Evolutionary conservation across 2,113 vertebrate genomes (phyloP).

Genomic region (Chinchilla lanigera): DNA sequence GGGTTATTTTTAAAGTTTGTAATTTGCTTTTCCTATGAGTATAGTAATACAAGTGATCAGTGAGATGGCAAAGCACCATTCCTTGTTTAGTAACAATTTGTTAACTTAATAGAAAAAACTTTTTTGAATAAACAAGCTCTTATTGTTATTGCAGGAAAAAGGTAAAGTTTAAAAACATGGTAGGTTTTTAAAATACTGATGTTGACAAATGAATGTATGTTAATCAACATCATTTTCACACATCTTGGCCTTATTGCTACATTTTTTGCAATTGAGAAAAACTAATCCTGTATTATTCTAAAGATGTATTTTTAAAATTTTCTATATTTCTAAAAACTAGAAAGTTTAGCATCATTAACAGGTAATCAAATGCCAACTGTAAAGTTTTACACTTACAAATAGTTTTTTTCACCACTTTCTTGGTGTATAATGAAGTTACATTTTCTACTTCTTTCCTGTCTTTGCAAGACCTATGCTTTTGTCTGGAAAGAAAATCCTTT

Average conservation of each 20-base stretch:
- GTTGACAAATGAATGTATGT: background rate
- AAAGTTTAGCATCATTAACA: constrained; percentile 14
- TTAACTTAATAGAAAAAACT: background rate
- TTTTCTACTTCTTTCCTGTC: background rate
- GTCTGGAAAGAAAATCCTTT: background rate
- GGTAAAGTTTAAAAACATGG: background rate
- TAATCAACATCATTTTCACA: background rate
- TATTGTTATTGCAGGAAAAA: constrained; percentile 14
- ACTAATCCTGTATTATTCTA: background rate
- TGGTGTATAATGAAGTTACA: background rate
- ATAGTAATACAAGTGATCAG: background rate
- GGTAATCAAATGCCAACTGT: background rate
- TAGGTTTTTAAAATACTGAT: background rate
- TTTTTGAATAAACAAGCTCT: background rate
- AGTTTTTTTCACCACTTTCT: background rate
- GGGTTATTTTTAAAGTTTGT: background rate
- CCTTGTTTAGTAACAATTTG: background rate
- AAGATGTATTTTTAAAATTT: background rate
- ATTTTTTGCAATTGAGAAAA: constrained; percentile 1
- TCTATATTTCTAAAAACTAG: background rate
- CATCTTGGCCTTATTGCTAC: background rate
- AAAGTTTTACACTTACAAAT: background rate
- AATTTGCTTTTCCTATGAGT: background rate
- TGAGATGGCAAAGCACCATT: constrained; percentile 5
- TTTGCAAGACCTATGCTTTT: background rate